These are phyloP conservation scores for Austrofundulus limnaeus DNA, from an alignment of 2,113 vertebrate species.

Conservation along the genomic window DNA sequence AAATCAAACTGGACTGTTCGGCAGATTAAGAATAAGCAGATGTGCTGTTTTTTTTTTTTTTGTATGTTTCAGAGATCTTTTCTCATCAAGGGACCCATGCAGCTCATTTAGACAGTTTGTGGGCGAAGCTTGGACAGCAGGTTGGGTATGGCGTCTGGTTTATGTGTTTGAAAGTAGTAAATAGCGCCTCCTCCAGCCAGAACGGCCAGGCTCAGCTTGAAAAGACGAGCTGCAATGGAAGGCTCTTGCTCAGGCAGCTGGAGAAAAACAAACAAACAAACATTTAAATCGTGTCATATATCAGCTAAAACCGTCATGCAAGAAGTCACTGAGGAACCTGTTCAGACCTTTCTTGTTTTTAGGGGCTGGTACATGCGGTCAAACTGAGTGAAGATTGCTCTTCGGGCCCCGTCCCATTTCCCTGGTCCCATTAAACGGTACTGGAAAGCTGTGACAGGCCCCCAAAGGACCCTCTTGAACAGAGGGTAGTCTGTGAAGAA, in stretches of 20 bases:
- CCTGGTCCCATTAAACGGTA: conserved; percentile 79
- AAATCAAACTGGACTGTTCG: no score
- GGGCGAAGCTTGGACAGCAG: conserved; percentile 48
- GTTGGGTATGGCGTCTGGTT: conserved; percentile 38
- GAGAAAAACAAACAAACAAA: no score
- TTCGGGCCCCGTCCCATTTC: conserved; percentile 80
- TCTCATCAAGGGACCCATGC: background rate
- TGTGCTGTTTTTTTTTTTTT: no score
- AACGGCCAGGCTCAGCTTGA: conserved; percentile 49
- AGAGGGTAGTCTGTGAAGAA: conserved; percentile 80
- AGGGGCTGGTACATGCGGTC: conserved; percentile 72
- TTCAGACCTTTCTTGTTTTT: conserved; percentile 56
- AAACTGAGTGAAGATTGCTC: conserved; percentile 83
- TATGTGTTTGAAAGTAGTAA: conserved; percentile 53
- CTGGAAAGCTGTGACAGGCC: conserved; percentile 82
- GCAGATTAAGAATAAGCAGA: no score
- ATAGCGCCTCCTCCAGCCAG: conserved; percentile 37
- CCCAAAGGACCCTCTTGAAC: conserved; percentile 78
- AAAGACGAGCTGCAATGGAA: conserved; percentile 17
- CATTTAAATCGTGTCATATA: no score
- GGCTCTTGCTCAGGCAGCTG: conserved; percentile 7
- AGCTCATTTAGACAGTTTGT: conserved; percentile 22
- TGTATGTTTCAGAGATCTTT: background rate
- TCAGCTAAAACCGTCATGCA: conserved; percentile 33
- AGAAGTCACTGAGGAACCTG: conserved; percentile 49